Base-by-base conservation (phyloP, 37 sponge, comb jelly and placozoan genomes). In the Tethya wilhelma region DNA sequence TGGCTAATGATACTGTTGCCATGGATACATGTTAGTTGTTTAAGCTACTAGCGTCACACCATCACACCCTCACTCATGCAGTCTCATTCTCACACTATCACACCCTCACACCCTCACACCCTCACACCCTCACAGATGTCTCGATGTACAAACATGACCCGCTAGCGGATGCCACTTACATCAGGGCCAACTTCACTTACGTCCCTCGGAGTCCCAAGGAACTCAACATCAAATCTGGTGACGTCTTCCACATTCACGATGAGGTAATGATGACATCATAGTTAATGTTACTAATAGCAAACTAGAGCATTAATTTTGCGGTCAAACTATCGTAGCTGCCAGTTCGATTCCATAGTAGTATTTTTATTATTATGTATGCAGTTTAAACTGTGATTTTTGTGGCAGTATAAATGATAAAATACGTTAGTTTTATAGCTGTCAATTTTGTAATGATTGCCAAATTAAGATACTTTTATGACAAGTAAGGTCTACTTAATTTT, bases 141-240 rank as follows among this genome's bases (percentile, higher is more conserved):
- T 60, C 78, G 31, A 38, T 62, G 28, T 29, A 37, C 20, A 86
- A 79, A 32, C 68, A 79, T 31, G 92, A 92, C 55, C 92, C 92
- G 17, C 44, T 92, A 38, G 69, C 80, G 1, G 88, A 84, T 55
- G 92, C 92, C 17, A 79, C 74, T 8, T 92, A 92, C 84, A 87
- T 92, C 44, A 79, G 92, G 41, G 92, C 92, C 9, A 92, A 92
- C 53, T 92, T 84, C 74, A 77, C 92, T 20, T 92, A 92, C 66
- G 44, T 92, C 14, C 92, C 92, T 30, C 84, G 84, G 28, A 73
- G 44, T 19, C 84, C 71, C 2, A 83, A 92, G 60, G 92, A 92
- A 53, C 75, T 92, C 31, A 8, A 23, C 28, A 76, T 92, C 38
- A 77, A 87, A 22, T 14, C 65, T 28, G 84, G 84, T 2, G 67